Base-by-base conservation (phyloP, 2,888 invertebrate species). In the Patella caerulea region DNA sequence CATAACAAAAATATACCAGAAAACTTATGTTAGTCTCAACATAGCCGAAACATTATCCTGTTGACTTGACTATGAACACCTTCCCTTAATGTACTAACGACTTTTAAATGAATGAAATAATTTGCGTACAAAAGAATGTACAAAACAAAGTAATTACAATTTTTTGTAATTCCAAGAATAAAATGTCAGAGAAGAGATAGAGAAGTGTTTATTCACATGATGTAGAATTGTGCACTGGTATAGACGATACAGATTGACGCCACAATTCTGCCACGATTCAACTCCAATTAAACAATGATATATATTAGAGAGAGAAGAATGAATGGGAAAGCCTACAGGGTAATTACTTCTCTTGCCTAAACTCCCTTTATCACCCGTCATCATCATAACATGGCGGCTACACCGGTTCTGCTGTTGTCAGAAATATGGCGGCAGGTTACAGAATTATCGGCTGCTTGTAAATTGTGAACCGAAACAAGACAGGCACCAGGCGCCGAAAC, bases 341-440 rank as follows among this genome's bases (percentile, higher is more conserved):
- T 65, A 65, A 65, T 65, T 65, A 65, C 65, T 65, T 65, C 19
- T 65, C 19, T 65, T 65, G 19, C 65, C 14, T 19, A 24, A 65
- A 65, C 65, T 24, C 24, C 19, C 65, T 65, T 65, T 65, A 65
- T 65, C 65, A 24, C 19, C 19, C 65, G 65, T 24, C 65, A 65
- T 65, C 65, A 24, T 24, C 24, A 65, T 24, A 65, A 19, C 19
- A 19, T 24, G 65, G 65, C 65, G 65, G 65, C 65, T 19, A 19
- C 19, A 65, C 65, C 24, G 24, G 65, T 65, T 65, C 65, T 65
- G 65, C 24, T 14, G 65, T 19, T 65, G 65, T 65, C 19, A 65
- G 24, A 24, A 65, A 65, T 24, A 65, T 65, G 11, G 65, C 19
- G 65, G 19, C 65, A 24, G 65, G 65, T 24, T 19, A 45, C 45